Evolutionary conservation across 2,888 invertebrate species (phyloP).

Genomic region (Ecliptopera silaceata): DNA sequence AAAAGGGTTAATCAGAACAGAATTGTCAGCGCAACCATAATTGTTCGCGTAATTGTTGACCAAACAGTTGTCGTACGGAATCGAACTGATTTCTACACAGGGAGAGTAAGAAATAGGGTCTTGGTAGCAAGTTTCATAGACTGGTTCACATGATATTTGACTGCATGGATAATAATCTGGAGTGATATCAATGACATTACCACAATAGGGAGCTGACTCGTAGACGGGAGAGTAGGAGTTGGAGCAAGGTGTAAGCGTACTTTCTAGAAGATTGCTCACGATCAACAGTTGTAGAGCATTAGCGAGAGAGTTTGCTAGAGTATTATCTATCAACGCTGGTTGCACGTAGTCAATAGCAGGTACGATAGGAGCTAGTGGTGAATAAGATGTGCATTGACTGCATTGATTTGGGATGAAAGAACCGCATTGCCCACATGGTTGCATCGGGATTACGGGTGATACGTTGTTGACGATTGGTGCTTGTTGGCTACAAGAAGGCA

Average conservation of each 20-base stretch:
- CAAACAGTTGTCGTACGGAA: not conserved
- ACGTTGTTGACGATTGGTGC: slow-evolving; percentile 17
- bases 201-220: slow-evolving; percentile 15
- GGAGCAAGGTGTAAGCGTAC: slow-evolving; percentile 24
- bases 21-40: not conserved
- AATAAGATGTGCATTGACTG: slow-evolving; percentile 7
- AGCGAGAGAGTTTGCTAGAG: slow-evolving; percentile 58
- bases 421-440: not conserved
- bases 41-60: no score
- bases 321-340: slow-evolving; percentile 57
- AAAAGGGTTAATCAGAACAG: not conserved
- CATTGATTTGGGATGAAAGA: slow-evolving; percentile 10
- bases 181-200: slow-evolving; percentile 22
- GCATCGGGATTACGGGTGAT: slow-evolving; percentile 10
- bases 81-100: not conserved
- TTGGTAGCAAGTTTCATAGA: slow-evolving; percentile 12
- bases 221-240: not conserved
- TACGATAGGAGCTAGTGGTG: slow-evolving; percentile 26
- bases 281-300: slow-evolving; percentile 63
- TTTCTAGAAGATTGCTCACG: slow-evolving; percentile 58
- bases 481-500: slow-evolving; percentile 5
- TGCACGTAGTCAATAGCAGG: not conserved
- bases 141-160: slow-evolving; percentile 17
- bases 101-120: slow-evolving; percentile 11
- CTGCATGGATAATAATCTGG: slow-evolving; percentile 23